phyloP scores from a whole-genome alignment of 1,140 invertebrate species.

The Sinella curviseta region DNA sequence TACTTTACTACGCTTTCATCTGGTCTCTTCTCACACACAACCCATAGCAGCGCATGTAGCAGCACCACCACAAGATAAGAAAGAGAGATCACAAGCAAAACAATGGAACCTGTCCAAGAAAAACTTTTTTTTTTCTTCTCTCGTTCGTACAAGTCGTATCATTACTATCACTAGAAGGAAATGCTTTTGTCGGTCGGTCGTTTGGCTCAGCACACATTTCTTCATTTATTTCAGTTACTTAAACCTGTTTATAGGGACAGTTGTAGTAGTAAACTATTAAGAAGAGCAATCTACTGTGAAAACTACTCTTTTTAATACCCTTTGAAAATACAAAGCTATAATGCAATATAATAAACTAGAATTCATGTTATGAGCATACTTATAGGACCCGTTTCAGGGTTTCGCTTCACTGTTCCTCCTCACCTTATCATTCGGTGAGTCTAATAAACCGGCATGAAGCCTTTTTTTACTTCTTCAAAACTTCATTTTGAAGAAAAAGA shows the following conservation, averaged over 20 bases:
- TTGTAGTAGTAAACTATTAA: not conserved
- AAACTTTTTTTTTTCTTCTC: not conserved
- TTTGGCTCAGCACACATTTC: not conserved
- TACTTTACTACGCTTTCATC: not conserved
- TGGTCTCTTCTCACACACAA: not conserved
- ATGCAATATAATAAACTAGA: too few relatives aligned
- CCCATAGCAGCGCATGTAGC: not conserved
- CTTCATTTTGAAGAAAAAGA: too few relatives aligned
- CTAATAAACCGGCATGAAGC: too few relatives aligned
- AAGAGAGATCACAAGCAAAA: too few relatives aligned
- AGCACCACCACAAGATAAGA: too few relatives aligned
- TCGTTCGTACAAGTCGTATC: not conserved
- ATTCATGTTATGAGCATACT: too few relatives aligned
- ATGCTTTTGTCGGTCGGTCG: not conserved
- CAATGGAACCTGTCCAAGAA: constrained; percentile 17
- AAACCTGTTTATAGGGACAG: not conserved
- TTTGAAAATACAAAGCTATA: not conserved
- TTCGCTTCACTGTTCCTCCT: too few relatives aligned
- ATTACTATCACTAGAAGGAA: not conserved
- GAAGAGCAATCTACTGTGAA: not conserved
- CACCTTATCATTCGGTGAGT: too few relatives aligned
- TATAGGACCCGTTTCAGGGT: too few relatives aligned
- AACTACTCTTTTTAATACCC: not conserved
- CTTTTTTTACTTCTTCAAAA: too few relatives aligned
- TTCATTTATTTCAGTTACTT: not conserved